A percentile compares a stretch with the other conserved stretches of the same genome.
phyloP scores from a whole-genome alignment of 2,888 invertebrate species.

The Pollenia angustigena region DNA sequence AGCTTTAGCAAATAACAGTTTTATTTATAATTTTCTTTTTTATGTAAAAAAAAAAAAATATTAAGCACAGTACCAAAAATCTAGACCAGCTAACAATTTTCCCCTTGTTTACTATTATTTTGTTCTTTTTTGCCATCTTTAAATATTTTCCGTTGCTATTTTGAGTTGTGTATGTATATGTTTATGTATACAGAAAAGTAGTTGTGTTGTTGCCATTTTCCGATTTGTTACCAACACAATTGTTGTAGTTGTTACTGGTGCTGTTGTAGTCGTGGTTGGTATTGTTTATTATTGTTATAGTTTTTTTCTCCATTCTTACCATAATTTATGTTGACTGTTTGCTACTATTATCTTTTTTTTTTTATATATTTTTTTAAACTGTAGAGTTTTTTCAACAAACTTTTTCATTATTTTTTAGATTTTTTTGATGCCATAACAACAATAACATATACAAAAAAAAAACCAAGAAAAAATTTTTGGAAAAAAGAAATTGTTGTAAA shows the following conservation, averaged over 20 bases:
- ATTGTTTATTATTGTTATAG: conserved; percentile 61
- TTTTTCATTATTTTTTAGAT: conserved; percentile 44
- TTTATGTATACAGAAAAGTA: conserved; percentile 8
- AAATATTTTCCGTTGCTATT: conserved; percentile 57
- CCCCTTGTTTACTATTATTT: conserved; percentile 65
- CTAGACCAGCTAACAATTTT: conserved; percentile 65
- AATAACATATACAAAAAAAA: conserved; percentile 43
- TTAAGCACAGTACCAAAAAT: conserved; percentile 57
- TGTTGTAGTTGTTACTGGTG: conserved; percentile 61
- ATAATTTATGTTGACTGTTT: conserved; percentile 74
- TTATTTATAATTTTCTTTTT: background rate
- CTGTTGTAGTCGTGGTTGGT: conserved; percentile 68
- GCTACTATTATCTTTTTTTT: conserved; percentile 67
- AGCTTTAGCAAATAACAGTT: background rate
- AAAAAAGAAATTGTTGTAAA: conserved; percentile 49
- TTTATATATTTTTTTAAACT: too few relatives aligned
- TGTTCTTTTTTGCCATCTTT: conserved; percentile 27
- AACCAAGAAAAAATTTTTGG: conserved; percentile 21
- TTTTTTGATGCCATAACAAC: conserved; percentile 53
- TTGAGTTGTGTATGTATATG: background rate
- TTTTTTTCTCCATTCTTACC: conserved; percentile 69
- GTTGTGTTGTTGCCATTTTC: conserved; percentile 50
- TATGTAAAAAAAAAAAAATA: conserved; percentile 26
- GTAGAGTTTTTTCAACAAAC: conserved; percentile 6
- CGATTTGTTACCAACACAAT: conserved; percentile 65